phyloP scores from a whole-genome alignment of 2,888 invertebrate genomes.

The Eupithecia tripunctaria region DNA sequence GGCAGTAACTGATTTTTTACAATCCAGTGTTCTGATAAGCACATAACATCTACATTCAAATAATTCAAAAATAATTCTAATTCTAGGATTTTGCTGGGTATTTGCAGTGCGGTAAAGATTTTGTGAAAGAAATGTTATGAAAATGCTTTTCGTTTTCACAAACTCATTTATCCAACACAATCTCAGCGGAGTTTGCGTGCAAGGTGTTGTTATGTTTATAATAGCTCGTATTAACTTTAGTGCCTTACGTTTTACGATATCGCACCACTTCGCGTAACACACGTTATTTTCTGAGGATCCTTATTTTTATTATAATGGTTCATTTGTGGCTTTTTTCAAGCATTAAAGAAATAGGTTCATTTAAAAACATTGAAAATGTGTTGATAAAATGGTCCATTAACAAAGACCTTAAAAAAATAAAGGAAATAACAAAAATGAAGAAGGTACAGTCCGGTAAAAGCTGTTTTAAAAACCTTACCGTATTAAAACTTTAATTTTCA shows the following conservation, averaged over 20 bases:
- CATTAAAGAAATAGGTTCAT: neutral
- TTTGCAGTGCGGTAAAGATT: neutral
- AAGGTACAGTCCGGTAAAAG: neutral
- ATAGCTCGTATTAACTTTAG: slow-evolving; percentile 43
- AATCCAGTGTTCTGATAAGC: no score
- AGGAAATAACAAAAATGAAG: neutral
- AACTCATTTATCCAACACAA: slow-evolving; percentile 12
- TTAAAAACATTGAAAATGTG: neutral
- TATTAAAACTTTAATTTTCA: neutral
- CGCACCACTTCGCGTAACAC: slow-evolving; percentile 36
- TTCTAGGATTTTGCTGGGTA: neutral
- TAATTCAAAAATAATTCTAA: no score
- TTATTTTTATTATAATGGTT: slow-evolving; percentile 20
- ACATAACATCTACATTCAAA: no score
- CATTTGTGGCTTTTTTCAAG: neutral
- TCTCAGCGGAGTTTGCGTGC: slow-evolving; percentile 36
- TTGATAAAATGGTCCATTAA: neutral
- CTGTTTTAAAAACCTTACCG: neutral
- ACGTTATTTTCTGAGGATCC: slow-evolving; percentile 26
- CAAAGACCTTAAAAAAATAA: neutral
- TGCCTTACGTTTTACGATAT: slow-evolving; percentile 41
- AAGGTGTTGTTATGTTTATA: slow-evolving; percentile 31
- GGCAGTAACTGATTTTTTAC: no score
- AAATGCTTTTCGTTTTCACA: neutral
- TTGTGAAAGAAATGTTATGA: neutral